A percentile compares a stretch with the other conserved stretches of the same genome.
phyloP scores from a whole-genome alignment of 2,888 invertebrate species.

The Euplagia quadripunctaria region DNA sequence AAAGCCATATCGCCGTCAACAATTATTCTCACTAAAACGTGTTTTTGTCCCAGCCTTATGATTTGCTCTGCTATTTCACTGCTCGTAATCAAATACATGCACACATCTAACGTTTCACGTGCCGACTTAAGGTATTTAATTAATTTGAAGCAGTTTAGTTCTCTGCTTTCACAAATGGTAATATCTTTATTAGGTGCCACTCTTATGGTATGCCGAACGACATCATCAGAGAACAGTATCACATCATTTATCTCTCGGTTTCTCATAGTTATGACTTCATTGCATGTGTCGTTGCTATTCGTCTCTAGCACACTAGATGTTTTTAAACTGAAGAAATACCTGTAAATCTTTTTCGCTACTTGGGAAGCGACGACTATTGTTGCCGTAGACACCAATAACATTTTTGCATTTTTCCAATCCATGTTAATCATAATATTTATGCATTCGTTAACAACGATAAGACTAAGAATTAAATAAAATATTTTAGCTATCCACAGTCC shows the following conservation, averaged over 20 bases:
- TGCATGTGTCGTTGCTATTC: slow-evolving; percentile 65
- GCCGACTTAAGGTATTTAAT: slow-evolving; percentile 83
- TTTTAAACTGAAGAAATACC: slow-evolving; percentile 67
- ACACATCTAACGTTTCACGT: slow-evolving; percentile 82
- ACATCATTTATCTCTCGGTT: slow-evolving; percentile 84
- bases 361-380: slow-evolving; percentile 79
- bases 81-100: slow-evolving; percentile 85
- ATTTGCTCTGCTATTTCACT: slow-evolving; percentile 82
- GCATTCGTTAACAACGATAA: slow-evolving; percentile 48
- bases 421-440: slow-evolving; percentile 58
- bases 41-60: slow-evolving; percentile 80
- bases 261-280: slow-evolving; percentile 68
- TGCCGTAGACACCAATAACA: slow-evolving; percentile 78
- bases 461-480: slow-evolving; percentile 49
- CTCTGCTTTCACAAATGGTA: slow-evolving; percentile 79
- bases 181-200: slow-evolving; percentile 75
- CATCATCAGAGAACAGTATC: slow-evolving; percentile 81
- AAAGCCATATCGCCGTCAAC: slow-evolving; percentile 84
- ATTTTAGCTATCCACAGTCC: slow-evolving; percentile 61
- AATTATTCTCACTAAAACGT: slow-evolving; percentile 80
- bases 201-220: slow-evolving; percentile 73
- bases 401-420: slow-evolving; percentile 81
- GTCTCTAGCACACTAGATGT: slow-evolving; percentile 56
- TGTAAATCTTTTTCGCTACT: slow-evolving; percentile 76
- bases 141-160: slow-evolving; percentile 80